Evolutionary conservation across 2,888 invertebrate species (phyloP).

Genomic region (Lasioglossum malachurum): DNA sequence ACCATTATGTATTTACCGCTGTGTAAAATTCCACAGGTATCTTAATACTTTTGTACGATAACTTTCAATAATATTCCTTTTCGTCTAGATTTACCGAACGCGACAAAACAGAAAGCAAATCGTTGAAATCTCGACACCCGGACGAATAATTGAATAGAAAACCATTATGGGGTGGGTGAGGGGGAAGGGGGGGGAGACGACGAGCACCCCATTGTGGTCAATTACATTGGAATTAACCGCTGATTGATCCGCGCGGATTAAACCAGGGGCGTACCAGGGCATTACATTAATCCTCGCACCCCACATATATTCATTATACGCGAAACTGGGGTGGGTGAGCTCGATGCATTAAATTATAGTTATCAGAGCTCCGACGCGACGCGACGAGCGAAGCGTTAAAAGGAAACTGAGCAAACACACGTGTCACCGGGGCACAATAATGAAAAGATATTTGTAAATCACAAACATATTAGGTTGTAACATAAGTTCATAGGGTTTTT

Average conservation of each 20-base stretch:
- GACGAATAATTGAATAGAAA: conserved; percentile 9
- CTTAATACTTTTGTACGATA: too few species aligned
- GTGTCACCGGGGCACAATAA: background rate
- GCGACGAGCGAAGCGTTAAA: background rate
- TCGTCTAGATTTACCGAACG: background rate
- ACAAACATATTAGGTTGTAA: background rate
- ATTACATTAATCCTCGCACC: conserved; percentile 3
- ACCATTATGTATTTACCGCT: background rate
- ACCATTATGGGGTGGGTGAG: background rate
- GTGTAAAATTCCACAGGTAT: background rate
- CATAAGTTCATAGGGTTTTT: too few species aligned
- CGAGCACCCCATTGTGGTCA: background rate
- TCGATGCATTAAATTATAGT: background rate
- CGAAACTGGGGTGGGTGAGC: background rate
- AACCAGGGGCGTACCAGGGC: background rate
- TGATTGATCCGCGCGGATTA: conserved; percentile 2
- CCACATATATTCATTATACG: background rate
- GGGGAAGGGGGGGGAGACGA: background rate
- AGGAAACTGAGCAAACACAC: background rate
- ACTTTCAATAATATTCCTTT: too few species aligned
- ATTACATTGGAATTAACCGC: conserved; percentile 9
- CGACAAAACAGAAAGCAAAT: too few species aligned
- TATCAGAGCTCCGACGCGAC: background rate
- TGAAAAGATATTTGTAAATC: background rate
- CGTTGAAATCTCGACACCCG: background rate